These are phyloP conservation scores for Oncorhynchus keta DNA, from an alignment of 2,113 vertebrate genomes.

Conservation along the genomic window DNA sequence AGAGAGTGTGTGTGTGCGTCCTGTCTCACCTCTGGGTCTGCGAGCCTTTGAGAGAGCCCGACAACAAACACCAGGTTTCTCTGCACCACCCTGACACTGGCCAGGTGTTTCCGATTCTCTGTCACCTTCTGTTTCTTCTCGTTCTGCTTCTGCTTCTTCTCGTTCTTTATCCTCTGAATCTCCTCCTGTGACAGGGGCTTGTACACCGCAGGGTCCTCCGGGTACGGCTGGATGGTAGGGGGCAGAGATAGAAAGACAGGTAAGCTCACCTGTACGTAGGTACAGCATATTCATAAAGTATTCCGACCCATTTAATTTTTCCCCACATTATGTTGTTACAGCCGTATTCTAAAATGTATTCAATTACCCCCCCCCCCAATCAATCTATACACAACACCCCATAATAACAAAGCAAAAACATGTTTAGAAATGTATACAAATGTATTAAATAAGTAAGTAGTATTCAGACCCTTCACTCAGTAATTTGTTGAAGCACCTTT, in stretches of 20 bases:
- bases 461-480: too few species aligned
- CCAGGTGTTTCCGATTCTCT: constrained; percentile 98
- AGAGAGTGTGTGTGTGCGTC: too few species aligned
- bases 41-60: constrained; percentile 93
- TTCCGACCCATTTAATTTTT: too few species aligned
- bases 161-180: constrained; percentile 99
- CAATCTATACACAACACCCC: too few species aligned
- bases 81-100: constrained; percentile 97
- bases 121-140: constrained; percentile 99
- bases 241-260: constrained; percentile 7
- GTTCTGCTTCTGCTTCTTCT: constrained; percentile 99
- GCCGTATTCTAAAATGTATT: too few species aligned
- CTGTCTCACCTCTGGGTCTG: constrained; percentile 90
- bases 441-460: too few species aligned
- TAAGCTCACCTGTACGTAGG: background rate
- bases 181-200: constrained; percentile 99
- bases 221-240: constrained; percentile 84
- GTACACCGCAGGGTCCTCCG: constrained; percentile 98
- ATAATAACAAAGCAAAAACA: too few species aligned
- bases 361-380: too few species aligned
- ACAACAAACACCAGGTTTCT: constrained; percentile 98
- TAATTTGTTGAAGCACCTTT: too few species aligned
- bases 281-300: background rate
- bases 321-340: too few species aligned
- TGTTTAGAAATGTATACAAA: too few species aligned